These are phyloP conservation scores for Amphiprion clarkii DNA, from an alignment of 2,797 vertebrate species.

Conservation along the genomic window DNA sequence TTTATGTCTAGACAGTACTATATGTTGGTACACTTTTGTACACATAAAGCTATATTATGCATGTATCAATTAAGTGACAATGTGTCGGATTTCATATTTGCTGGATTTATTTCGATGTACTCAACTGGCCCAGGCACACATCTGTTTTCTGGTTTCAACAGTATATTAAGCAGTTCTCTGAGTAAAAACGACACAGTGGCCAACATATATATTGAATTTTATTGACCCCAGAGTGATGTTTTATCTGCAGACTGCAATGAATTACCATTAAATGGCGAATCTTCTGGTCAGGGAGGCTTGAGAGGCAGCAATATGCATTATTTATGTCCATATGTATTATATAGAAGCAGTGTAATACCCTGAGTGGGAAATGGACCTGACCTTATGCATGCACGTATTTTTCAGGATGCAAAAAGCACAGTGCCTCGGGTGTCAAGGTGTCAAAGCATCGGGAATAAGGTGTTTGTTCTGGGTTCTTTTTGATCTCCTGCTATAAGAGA, in stretches of 20 bases:
- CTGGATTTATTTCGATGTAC: neutral
- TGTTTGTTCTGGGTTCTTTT: conserved; percentile 15
- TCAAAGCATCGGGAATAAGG: neutral
- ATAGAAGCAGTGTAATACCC: conserved; percentile 36
- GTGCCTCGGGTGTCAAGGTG: neutral
- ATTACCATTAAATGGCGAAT: conserved; percentile 43
- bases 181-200: neutral
- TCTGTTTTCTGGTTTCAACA: conserved; percentile 1
- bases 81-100: neutral
- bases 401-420: conserved; percentile 26
- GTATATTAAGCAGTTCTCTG: conserved; percentile 1
- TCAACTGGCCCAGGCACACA: neutral
- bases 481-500: conserved; percentile 10
- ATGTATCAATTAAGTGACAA: neutral
- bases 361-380: conserved; percentile 41
- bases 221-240: conserved; percentile 6
- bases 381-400: conserved; percentile 18
- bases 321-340: conserved; percentile 52
- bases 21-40: too few relatives aligned
- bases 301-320: conserved; percentile 47
- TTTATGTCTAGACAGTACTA: too few relatives aligned
- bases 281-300: conserved; percentile 38
- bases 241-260: conserved; percentile 1
- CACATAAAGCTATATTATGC: neutral
- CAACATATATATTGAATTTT: neutral